Base-by-base conservation (phyloP, 2,113 vertebrate genomes). In the Athene cunicularia region DNA sequence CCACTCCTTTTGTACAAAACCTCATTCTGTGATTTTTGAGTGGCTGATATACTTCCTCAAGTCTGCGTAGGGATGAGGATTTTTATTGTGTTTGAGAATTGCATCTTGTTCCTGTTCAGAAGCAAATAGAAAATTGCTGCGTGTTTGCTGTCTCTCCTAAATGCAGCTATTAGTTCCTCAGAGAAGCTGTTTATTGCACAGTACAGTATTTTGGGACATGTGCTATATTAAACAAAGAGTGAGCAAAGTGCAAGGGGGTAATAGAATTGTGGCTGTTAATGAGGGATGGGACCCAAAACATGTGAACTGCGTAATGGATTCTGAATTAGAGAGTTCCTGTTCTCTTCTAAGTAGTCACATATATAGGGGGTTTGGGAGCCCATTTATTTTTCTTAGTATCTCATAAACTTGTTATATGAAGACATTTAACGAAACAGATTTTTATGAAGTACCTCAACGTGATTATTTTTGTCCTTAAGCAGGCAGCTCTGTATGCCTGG, bases 1-100 rank as follows among this genome's bases (percentile, higher is more conserved):
- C 1, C 32, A 0, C 5, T 19, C 7, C 2, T 47, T 32, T 17
- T 22, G 20, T 28, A 0, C 35, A 14, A 4, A 84, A 33, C n/a
- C 58, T 80, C n/a, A 13, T 80, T 43, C 49, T 50, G 11, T 33
- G 23, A 18, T 62, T 62, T 50, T 20, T 30, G 24, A 26, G 32
- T 7, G 33, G 11, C 55, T 28, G 16, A 0, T 15, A 35, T 33
- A 11, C 20, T 27, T 9, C 12, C 63, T 18, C 2, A 1, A 26
- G 10, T 9, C 8, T n/a, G 27, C 50, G 47, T 4, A 45, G 12
- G 27, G 53, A 45, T 50, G 17, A 76, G 45, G 39, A 9, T 6
- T 58, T 12, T 16, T 64, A 20, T 66, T 64, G n/a, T 20, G 7
- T 55, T 71, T 27, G 63, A 41, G 35, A 43, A 24, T 21, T 58